Evolutionary conservation across 2,797 vertebrate genomes (phyloP).

Genomic region (Nyctalus aviator): DNA sequence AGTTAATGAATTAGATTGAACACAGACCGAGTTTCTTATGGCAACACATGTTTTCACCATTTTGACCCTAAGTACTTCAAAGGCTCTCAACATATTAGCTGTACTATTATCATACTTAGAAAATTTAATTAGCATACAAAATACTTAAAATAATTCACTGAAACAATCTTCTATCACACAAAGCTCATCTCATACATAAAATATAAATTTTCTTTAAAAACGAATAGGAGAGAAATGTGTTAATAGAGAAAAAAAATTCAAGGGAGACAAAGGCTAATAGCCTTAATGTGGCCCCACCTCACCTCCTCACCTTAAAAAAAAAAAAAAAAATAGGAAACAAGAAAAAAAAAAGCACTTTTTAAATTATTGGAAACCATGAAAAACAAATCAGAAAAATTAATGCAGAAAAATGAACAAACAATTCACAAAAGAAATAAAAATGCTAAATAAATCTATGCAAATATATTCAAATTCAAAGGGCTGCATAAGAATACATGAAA

Average conservation of each 20-base stretch:
- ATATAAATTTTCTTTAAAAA: slow-evolving; percentile 48
- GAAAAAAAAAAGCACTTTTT: not conserved
- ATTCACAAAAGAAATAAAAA: slow-evolving; percentile 44
- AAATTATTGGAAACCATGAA: slow-evolving; percentile 30
- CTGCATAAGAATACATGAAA: not conserved
- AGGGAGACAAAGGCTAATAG: slow-evolving; percentile 27
- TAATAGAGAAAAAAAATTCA: slow-evolving; percentile 61
- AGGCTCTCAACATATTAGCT: slow-evolving; percentile 9
- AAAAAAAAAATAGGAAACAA: not conserved
- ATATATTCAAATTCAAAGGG: not conserved
- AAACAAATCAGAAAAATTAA: slow-evolving; percentile 53
- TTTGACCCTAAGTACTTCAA: slow-evolving; percentile 45
- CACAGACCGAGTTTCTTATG: not conserved
- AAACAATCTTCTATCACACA: slow-evolving; percentile 43
- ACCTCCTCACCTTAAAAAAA: not conserved
- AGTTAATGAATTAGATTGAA: slow-evolving; percentile 56
- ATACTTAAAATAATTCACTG: slow-evolving; percentile 52
- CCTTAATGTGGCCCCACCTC: not conserved
- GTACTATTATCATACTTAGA: not conserved
- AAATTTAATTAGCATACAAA: slow-evolving; percentile 52
- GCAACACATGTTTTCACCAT: not conserved
- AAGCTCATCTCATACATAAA: slow-evolving; percentile 37
- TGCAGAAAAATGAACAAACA: not conserved
- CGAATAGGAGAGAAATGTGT: not conserved
- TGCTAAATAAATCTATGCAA: slow-evolving; percentile 39